Percentiles rank a stretch among this genome's conserved stretches.
Evolutionary conservation across 2,888 invertebrate species (phyloP).

Genomic region (Hydriomena furcata): DNA sequence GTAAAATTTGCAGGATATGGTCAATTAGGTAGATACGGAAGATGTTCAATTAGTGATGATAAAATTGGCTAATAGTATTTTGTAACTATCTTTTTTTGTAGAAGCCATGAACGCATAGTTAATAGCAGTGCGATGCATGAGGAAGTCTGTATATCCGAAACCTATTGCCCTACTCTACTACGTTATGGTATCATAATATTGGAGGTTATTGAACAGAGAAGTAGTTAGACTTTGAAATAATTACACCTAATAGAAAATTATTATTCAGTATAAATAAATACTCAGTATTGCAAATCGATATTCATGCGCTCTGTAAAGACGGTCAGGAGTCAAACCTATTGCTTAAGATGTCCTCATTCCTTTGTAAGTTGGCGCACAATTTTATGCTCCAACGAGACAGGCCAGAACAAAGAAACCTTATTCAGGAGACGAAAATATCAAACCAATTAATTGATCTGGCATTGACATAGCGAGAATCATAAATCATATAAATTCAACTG

Average conservation of each 20-base stretch:
- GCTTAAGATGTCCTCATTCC: conserved; percentile 23
- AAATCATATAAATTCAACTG: conserved; percentile 46
- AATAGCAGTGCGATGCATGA: conserved; percentile 14
- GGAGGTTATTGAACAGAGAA: conserved; percentile 3
- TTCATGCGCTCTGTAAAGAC: conserved; percentile 5
- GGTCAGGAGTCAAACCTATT: conserved; percentile 17
- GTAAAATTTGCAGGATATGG: conserved; percentile 63
- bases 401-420: conserved; percentile 22
- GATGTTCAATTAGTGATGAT: conserved; percentile 60
- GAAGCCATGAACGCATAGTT: conserved; percentile 9
- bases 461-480: conserved; percentile 35
- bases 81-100: conserved; percentile 32
- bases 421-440: conserved; percentile 25
- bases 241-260: too few species aligned
- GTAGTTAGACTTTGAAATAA: too few species aligned
- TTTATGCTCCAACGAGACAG: conserved; percentile 25
- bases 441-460: conserved; percentile 32
- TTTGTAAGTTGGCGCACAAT: conserved; percentile 19
- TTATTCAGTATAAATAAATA: too few species aligned
- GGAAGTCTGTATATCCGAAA: conserved; percentile 23
- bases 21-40: conserved; percentile 66
- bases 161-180: conserved; percentile 24
- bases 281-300: conserved; percentile 10
- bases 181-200: conserved; percentile 9
- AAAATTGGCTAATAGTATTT: conserved; percentile 50